These are phyloP conservation scores for Temnothorax rugatulus DNA, from an alignment of 2,888 invertebrate species.

Conservation along the genomic window DNA sequence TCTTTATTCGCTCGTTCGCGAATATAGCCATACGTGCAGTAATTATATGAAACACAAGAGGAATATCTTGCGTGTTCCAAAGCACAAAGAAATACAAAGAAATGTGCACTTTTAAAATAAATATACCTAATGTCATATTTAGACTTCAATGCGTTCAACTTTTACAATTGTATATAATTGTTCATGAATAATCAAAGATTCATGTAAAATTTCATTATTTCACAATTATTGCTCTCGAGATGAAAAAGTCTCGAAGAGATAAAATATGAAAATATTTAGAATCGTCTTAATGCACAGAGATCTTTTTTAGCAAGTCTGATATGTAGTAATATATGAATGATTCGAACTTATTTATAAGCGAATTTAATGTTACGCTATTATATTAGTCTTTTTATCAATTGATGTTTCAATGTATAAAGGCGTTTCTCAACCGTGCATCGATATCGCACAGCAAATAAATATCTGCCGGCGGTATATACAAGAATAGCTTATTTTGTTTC, in stretches of 20 bases:
- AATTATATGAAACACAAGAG: conserved; percentile 41
- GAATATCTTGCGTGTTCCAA: conserved; percentile 43
- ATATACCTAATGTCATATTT: conserved; percentile 23
- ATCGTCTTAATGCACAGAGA: conserved; percentile 6
- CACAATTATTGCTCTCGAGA: background rate
- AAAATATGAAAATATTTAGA: conserved; percentile 8
- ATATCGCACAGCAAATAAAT: conserved; percentile 58
- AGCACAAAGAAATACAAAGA: conserved; percentile 45
- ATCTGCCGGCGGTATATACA: conserved; percentile 69
- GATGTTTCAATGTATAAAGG: conserved; percentile 14
- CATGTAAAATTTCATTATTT: background rate
- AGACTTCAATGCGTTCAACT: conserved; percentile 20
- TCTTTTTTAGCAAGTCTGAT: background rate
- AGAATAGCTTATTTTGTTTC: conserved; percentile 59
- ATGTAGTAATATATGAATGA: background rate
- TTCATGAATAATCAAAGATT: background rate
- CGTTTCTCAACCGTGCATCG: conserved; percentile 62
- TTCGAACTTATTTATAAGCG: conserved; percentile 15
- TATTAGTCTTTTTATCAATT: conserved; percentile 17
- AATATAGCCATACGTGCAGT: conserved; percentile 47
- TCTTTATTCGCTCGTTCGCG: conserved; percentile 33
- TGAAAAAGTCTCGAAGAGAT: background rate
- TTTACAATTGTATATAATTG: background rate
- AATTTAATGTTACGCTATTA: conserved; percentile 12
- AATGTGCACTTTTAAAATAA: conserved; percentile 45